A percentile compares a stretch with the other conserved stretches of the same genome.
Conservation (phyloP, 2,797 vertebrate genomes). For the Syndactyla subalaris region DNA sequence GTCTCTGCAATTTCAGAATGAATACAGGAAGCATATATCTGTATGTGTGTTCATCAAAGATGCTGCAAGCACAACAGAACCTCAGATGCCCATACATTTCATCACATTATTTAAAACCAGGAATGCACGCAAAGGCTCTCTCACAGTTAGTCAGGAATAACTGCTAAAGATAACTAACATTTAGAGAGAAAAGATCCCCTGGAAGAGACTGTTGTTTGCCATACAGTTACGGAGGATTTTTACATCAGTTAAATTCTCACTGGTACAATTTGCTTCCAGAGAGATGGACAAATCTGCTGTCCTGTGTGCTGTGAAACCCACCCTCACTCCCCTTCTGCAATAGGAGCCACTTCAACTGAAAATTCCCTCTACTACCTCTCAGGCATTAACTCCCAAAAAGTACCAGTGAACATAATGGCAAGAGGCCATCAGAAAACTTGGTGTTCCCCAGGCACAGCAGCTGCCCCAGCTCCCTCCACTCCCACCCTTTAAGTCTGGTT, state of each 20-base stretch:
- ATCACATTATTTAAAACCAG: neutral
- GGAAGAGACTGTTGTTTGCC: neutral
- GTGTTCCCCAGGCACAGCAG: neutral
- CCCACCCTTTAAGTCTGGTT: neutral
- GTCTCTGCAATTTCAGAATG: neutral
- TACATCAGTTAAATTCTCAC: neutral
- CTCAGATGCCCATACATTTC: neutral
- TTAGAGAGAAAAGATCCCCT: neutral
- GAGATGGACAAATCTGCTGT: neutral
- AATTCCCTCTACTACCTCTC: neutral
- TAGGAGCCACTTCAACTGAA: neutral
- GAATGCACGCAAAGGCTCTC: neutral
- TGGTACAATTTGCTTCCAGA: constrained; percentile 8
- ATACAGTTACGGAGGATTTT: neutral
- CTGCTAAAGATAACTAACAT: neutral
- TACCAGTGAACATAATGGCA: neutral
- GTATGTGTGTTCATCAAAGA: neutral
- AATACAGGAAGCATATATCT: neutral
- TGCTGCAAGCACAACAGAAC: neutral
- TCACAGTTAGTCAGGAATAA: neutral
- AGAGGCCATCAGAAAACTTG: neutral
- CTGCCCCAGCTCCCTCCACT: neutral
- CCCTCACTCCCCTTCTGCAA: neutral
- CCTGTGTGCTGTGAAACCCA: neutral
- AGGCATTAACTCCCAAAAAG: neutral